Evolutionary conservation across 2,888 invertebrate species (phyloP).

Genomic region (Leucozona laternaria): DNA sequence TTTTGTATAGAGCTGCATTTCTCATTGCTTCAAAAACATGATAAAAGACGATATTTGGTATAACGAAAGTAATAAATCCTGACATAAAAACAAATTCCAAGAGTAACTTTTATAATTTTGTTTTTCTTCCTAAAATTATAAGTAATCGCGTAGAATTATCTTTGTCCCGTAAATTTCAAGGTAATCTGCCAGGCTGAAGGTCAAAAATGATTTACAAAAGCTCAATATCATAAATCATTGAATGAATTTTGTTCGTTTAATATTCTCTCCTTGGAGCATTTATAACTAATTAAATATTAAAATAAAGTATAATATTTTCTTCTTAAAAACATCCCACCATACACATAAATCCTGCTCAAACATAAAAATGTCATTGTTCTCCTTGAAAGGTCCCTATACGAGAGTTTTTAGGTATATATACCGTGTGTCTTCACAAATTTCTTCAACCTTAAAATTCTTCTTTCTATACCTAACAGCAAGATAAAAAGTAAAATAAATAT

Average conservation of each 20-base stretch:
- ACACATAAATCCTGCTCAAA: constrained; percentile 2
- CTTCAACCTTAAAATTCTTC: not conserved
- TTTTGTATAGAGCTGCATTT: not conserved
- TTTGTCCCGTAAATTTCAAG: not conserved
- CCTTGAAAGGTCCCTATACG: not conserved
- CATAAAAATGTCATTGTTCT: constrained; percentile 8
- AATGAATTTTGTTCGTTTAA: not conserved
- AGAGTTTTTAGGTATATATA: not conserved
- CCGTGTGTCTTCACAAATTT: not conserved
- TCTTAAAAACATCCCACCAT: not conserved
- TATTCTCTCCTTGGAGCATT: not conserved
- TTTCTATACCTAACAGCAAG: not conserved
- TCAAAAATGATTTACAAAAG: constrained; percentile 2
- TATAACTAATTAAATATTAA: constrained; percentile 40
- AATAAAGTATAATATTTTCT: constrained; percentile 9
- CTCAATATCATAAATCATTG: constrained; percentile 16
- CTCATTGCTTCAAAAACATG: not conserved
- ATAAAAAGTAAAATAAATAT: constrained; percentile 12
- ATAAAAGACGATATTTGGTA: not conserved
- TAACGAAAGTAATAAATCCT: not conserved
- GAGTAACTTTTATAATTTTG: not conserved
- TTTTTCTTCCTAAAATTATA: not conserved
- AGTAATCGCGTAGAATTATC: not conserved
- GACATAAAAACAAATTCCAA: not conserved
- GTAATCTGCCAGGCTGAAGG: constrained; percentile 9